These are phyloP conservation scores for Equus przewalskii DNA, from an alignment of 2,113 vertebrate species.

Conservation along the genomic window DNA sequence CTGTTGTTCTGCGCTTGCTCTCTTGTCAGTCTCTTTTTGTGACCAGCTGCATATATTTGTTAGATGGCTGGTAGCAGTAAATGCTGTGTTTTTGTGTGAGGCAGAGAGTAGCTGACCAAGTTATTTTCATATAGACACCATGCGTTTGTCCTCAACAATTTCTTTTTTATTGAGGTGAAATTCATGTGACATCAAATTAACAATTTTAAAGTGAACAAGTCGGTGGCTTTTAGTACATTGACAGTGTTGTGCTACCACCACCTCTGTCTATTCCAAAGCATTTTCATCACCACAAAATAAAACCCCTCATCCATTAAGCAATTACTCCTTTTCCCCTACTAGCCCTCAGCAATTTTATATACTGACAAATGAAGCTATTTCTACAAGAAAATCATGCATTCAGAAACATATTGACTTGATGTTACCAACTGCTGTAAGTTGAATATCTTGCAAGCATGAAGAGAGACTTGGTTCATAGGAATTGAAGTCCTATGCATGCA, in stretches of 20 bases:
- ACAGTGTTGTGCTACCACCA: not conserved
- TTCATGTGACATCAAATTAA: not conserved
- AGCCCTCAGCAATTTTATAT: not conserved
- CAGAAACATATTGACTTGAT: not conserved
- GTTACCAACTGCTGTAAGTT: not conserved
- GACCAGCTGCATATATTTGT: not conserved
- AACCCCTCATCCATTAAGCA: not conserved
- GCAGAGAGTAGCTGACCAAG: not conserved
- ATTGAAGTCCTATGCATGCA: not conserved
- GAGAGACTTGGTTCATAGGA: conserved; percentile 1
- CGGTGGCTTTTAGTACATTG: conserved; percentile 3
- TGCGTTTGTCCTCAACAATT: not conserved
- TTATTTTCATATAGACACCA: not conserved
- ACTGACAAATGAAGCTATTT: conserved; percentile 27
- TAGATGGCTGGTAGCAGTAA: not conserved
- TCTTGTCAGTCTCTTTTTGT: not conserved
- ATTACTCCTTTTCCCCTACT: not conserved
- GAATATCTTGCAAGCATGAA: not conserved
- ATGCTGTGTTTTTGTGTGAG: not conserved
- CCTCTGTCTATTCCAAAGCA: not conserved
- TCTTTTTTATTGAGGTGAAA: not conserved
- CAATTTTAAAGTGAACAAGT: not conserved
- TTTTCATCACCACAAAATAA: not conserved
- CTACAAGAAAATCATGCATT: conserved; percentile 7
- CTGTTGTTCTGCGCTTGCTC: not conserved